These are phyloP conservation scores for Caenorhabditis tropicalis DNA, from an alignment of 1,140 invertebrate species.

Conservation along the genomic window DNA sequence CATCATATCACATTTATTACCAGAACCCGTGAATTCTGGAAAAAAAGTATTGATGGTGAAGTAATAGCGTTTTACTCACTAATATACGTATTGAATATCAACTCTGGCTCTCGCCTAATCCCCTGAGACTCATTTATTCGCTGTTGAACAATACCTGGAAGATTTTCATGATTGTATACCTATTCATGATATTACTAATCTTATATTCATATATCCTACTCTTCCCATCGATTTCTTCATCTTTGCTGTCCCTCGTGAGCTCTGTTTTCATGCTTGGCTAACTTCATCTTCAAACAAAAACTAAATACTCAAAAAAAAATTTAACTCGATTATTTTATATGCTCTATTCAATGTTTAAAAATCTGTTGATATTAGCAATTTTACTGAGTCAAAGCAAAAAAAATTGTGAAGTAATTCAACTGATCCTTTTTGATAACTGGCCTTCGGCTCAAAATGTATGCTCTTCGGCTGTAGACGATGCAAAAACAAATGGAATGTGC, in stretches of 20 bases:
- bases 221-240: neutral
- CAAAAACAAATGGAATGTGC: neutral
- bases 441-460: constrained; percentile 8
- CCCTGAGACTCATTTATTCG: neutral
- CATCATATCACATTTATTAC: no score
- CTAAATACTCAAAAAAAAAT: no score
- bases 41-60: neutral
- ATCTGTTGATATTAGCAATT: neutral
- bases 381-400: neutral
- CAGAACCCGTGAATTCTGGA: no score
- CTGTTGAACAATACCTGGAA: neutral
- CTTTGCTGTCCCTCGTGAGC: neutral
- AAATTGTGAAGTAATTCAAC: neutral
- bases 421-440: constrained; percentile 23
- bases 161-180: neutral
- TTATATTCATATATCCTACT: neutral
- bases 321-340: neutral
- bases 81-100: neutral
- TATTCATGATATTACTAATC: neutral
- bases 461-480: neutral
- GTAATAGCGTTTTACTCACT: neutral
- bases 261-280: constrained; percentile 8
- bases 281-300: neutral
- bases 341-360: neutral
- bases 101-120: neutral